Evolutionary conservation across 2,888 invertebrate species (phyloP), one percentile per base, ranked within the genome.

Genomic region (Molanna angustata): DNA sequence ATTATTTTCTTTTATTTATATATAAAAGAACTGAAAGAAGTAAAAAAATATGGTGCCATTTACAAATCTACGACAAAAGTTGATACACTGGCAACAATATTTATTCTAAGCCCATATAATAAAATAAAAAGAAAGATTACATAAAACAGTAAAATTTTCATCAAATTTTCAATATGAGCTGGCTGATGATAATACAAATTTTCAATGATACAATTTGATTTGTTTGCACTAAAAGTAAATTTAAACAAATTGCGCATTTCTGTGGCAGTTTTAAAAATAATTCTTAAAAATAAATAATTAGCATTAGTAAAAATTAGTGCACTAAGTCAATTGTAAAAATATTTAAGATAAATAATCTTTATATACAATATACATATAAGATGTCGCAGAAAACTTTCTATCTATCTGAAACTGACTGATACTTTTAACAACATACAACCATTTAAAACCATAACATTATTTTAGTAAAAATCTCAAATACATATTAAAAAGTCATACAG

Each of bases 251-350:
- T 52, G 53, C 48, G 44, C 37, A 42, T 44, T 22, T 18, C 32
- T 46, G 53, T 44, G 35, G 31, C 16, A 48, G 33, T 52, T 44
- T 37, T 33, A 44, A 44, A 47, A 53, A 42, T 37, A 52, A 52
- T 42, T 52, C 52, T 53, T 53, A 53, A 48, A 48, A 53, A 53
- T 53, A 55, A 55, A 55, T 55, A 49, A 49, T 39, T 49, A 46
- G 49, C 42, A 57, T 50, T 57, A 57, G 53, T 57, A 51, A 54
- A 54, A 54, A 54, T 51, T 49, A 51, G 48, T 40, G 35, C 41
- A 42, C 49, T 54, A 51, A 20, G 51, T 49, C 57, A 57, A 54
- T 41, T 51, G 48, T 57, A 57, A 54, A 54, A 54, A 52, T 49
- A 48, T 52, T 49, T 33, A 46, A 57, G 46, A 46, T 46, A 37